Evolutionary conservation across 2,888 invertebrate genomes (phyloP).

Genomic region (Alviniconcha strummeri): DNA sequence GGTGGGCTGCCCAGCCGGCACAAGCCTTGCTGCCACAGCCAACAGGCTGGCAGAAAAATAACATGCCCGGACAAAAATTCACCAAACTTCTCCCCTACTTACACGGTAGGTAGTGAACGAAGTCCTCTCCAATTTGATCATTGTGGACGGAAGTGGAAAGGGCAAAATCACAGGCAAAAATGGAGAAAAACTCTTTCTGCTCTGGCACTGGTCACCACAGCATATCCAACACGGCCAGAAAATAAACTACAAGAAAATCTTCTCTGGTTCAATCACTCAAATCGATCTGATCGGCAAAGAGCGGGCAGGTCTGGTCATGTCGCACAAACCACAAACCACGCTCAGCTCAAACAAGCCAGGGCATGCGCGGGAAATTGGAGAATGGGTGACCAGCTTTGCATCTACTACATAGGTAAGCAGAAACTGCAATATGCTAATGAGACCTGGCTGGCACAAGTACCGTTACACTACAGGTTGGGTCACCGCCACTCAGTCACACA

Average conservation of each 20-base stretch:
- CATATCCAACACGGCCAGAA: slow-evolving; percentile 11
- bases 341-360: slow-evolving; percentile 29
- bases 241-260: slow-evolving; percentile 20
- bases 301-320: slow-evolving; percentile 34
- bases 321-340: slow-evolving; percentile 8
- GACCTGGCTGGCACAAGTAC: background rate
- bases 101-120: slow-evolving; percentile 22
- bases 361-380: slow-evolving; percentile 17
- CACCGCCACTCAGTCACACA: slow-evolving; percentile 26
- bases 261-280: background rate
- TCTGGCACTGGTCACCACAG: slow-evolving; percentile 11
- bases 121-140: slow-evolving; percentile 17
- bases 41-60: slow-evolving; percentile 14
- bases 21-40: background rate
- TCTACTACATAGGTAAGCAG: slow-evolving; percentile 8
- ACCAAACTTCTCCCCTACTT: background rate
- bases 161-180: slow-evolving; percentile 14
- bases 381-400: slow-evolving; percentile 10
- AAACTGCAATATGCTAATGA: slow-evolving; percentile 24
- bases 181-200: slow-evolving; percentile 17
- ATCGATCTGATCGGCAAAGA: slow-evolving; percentile 19
- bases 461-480: background rate
- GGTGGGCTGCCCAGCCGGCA: too few relatives aligned
- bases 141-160: slow-evolving; percentile 43
- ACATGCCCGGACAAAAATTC: slow-evolving; percentile 18